These are phyloP conservation scores for Drosophila sordidula DNA, from an alignment of 2,888 invertebrate genomes.

Conservation along the genomic window DNA sequence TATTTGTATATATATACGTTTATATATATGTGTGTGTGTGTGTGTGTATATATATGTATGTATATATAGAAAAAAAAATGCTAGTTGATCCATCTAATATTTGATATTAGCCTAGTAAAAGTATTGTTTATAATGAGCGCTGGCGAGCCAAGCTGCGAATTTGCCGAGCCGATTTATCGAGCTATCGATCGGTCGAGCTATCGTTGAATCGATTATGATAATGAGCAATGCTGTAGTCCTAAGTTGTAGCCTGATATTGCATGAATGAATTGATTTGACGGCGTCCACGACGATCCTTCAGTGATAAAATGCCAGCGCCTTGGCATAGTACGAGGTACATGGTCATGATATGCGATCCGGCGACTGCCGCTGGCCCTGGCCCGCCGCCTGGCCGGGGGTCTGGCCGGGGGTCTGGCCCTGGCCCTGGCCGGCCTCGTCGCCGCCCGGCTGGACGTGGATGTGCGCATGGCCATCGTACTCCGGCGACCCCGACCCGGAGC, in stretches of 20 bases:
- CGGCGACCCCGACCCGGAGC: slow-evolving; percentile 64
- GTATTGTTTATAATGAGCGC: slow-evolving; percentile 50
- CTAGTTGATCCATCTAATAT: slow-evolving; percentile 77
- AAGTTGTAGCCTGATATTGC: slow-evolving; percentile 52
- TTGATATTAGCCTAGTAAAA: slow-evolving; percentile 75
- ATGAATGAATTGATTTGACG: slow-evolving; percentile 27
- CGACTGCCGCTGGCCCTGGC: slow-evolving; percentile 74
- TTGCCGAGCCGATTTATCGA: slow-evolving; percentile 2
- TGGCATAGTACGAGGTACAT: slow-evolving; percentile 80
- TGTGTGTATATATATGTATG: slow-evolving; percentile 24
- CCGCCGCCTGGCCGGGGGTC: too few species aligned
- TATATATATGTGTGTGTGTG: slow-evolving; percentile 18
- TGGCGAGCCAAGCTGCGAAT: slow-evolving; percentile 38
- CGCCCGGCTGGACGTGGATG: slow-evolving; percentile 23
- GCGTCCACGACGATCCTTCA: slow-evolving; percentile 46
- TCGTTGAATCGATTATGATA: slow-evolving; percentile 26
- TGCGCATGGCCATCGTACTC: slow-evolving; percentile 40
- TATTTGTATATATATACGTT: slow-evolving; percentile 20
- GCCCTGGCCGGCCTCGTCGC: slow-evolving; percentile 24
- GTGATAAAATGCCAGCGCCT: slow-evolving; percentile 81
- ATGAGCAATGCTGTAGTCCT: slow-evolving; percentile 67
- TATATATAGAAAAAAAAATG: slow-evolving; percentile 62
- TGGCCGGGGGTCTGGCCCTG: neutral
- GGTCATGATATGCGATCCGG: slow-evolving; percentile 85
- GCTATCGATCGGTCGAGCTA: slow-evolving; percentile 9